Percentiles rank a stretch among this genome's conserved stretches.
phyloP scores from a whole-genome alignment of 2,888 invertebrate genomes.

The Xestia xanthographa region DNA sequence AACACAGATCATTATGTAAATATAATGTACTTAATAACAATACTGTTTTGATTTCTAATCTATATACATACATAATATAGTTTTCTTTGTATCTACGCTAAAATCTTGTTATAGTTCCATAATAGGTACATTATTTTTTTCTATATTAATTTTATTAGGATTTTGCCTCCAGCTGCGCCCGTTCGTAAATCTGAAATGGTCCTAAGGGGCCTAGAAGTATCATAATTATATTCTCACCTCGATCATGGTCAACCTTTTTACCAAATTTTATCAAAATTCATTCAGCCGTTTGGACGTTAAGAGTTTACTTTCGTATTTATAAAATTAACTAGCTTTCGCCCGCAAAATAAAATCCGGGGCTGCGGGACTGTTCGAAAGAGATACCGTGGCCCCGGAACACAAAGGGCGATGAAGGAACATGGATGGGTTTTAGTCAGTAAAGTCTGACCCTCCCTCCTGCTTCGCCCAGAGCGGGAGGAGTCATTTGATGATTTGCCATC shows the following conservation, averaged over 20 bases:
- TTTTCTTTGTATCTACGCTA: neutral
- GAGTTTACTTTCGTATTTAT: neutral
- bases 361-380: no score
- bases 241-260: neutral
- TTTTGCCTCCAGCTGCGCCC: neutral
- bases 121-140: neutral
- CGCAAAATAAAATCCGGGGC: no score
- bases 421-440: no score
- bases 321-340: neutral
- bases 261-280: neutral
- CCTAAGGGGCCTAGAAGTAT: neutral
- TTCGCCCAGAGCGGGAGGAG: no score
- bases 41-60: conserved; percentile 35
- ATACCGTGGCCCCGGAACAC: no score
- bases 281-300: no score
- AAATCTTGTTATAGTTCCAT: conserved; percentile 1
- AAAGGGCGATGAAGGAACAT: no score
- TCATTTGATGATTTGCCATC: no score
- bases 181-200: neutral
- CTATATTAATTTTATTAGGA: no score
- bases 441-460: no score
- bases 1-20: conserved; percentile 46
- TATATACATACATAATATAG: neutral
- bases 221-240: neutral
- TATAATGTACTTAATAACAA: conserved; percentile 41